phyloP scores from a whole-genome alignment of 2,888 invertebrate genomes.

The Xestoiulus laeticollis region DNA sequence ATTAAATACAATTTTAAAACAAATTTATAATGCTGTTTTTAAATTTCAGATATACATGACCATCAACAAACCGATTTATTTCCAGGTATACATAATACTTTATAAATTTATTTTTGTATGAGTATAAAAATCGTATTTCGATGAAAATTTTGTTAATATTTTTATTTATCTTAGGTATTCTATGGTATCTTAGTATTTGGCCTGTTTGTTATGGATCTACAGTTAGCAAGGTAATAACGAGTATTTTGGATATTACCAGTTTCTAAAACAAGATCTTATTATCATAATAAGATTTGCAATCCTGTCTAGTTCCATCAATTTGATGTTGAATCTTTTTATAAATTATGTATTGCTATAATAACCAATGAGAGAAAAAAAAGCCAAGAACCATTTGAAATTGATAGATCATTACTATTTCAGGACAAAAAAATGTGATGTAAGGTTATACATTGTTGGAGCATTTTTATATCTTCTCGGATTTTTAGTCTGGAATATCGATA shows the following conservation, averaged over 20 bases:
- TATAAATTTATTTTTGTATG: neutral
- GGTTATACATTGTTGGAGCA: constrained; percentile 59
- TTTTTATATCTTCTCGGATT: constrained; percentile 64
- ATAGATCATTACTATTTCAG: constrained; percentile 45
- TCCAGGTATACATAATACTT: constrained; percentile 59
- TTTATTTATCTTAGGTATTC: constrained; percentile 56
- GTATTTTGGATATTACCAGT: too few relatives aligned
- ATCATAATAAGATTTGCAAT: too few relatives aligned
- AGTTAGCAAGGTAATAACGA: constrained; percentile 52
- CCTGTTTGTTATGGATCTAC: constrained; percentile 58
- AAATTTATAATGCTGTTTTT: neutral
- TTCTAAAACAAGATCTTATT: too few relatives aligned
- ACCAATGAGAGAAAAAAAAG: too few relatives aligned
- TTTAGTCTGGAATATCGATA: constrained; percentile 66
- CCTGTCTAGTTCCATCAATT: too few relatives aligned
- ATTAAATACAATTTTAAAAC: neutral
- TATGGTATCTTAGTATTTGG: constrained; percentile 63
- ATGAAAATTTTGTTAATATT: neutral
- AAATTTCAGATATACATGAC: constrained; percentile 56
- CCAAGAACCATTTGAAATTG: neutral
- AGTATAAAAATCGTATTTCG: too few relatives aligned
- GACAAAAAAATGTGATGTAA: constrained; percentile 57
- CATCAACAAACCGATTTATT: constrained; percentile 60
- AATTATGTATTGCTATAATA: too few relatives aligned
- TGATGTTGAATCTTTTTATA: too few relatives aligned